Conservation (phyloP, 1,140 invertebrate species). For the Camponotus floridanus region DNA sequence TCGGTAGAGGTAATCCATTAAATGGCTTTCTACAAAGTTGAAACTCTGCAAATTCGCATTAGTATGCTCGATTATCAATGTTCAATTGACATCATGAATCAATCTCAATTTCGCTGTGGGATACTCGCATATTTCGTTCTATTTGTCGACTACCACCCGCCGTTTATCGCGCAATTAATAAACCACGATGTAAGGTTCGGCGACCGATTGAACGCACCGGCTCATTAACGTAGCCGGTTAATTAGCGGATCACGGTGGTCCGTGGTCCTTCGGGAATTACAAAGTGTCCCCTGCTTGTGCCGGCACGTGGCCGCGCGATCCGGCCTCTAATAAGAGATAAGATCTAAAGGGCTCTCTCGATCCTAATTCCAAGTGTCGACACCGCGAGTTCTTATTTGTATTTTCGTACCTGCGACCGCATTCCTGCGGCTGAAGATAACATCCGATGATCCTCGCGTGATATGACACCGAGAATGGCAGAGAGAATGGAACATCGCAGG, state of each 20-base stretch:
- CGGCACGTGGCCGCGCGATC: constrained; percentile 68
- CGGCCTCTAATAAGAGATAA: constrained; percentile 71
- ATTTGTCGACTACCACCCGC: constrained; percentile 29
- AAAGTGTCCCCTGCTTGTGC: constrained; percentile 35
- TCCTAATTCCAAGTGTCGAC: constrained; percentile 75
- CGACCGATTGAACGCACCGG: constrained; percentile 39
- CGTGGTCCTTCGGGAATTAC: constrained; percentile 50
- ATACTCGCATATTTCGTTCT: neutral
- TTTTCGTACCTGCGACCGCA: constrained; percentile 73
- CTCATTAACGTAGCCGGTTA: constrained; percentile 60
- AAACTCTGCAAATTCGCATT: neutral
- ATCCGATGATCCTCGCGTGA: constrained; percentile 68
- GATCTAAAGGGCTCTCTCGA: constrained; percentile 73
- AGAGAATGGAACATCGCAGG: constrained; percentile 42
- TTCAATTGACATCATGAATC: neutral
- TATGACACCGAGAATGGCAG: constrained; percentile 40
- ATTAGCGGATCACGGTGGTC: constrained; percentile 24
- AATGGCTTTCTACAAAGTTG: neutral
- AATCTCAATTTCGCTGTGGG: neutral
- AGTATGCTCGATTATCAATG: neutral
- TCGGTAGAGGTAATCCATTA: neutral
- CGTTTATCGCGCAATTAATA: constrained; percentile 27
- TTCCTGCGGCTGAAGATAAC: constrained; percentile 73
- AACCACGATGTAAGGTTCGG: constrained; percentile 5
- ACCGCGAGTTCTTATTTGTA: constrained; percentile 76